Percentiles rank a stretch among this genome's conserved stretches.
phyloP scores from a whole-genome alignment of 2,797 vertebrate species.

The Poecilia gillii region DNA sequence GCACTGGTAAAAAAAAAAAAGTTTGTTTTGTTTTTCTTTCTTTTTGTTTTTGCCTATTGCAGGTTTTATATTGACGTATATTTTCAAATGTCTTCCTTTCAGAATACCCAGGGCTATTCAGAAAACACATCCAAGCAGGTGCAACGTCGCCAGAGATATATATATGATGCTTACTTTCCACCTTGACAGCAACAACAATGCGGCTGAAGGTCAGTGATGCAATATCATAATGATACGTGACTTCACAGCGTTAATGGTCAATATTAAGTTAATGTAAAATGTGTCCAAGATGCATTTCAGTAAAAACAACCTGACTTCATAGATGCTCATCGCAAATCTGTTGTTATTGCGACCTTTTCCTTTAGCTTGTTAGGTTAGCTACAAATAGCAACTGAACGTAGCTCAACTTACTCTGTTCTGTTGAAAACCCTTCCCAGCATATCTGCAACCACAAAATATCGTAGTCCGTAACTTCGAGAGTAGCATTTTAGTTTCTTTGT shows the following conservation, averaged over 20 bases:
- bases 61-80: too few species aligned
- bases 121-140: neutral
- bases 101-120: neutral
- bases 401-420: conserved; percentile 68
- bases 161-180: neutral
- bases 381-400: conserved; percentile 14
- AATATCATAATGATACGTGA: neutral
- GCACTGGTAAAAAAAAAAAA: too few species aligned
- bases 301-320: neutral
- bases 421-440: conserved; percentile 53
- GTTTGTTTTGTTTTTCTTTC: too few species aligned
- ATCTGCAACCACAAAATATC: conserved; percentile 64
- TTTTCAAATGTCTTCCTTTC: too few species aligned
- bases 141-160: neutral
- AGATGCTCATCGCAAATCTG: neutral
- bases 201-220: conserved; percentile 12
- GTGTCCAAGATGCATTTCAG: neutral
- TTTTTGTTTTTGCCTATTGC: too few species aligned
- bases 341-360: conserved; percentile 40
- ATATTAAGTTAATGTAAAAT: neutral
- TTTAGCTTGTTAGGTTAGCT: conserved; percentile 5
- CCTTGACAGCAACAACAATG: neutral
- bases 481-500: conserved; percentile 54
- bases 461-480: conserved; percentile 64
- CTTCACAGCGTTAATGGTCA: neutral